Percentiles rank a stretch among this genome's conserved stretches.
These are phyloP conservation scores for Phortica okadai DNA, from an alignment of 2,888 invertebrate genomes.

Conservation along the genomic window DNA sequence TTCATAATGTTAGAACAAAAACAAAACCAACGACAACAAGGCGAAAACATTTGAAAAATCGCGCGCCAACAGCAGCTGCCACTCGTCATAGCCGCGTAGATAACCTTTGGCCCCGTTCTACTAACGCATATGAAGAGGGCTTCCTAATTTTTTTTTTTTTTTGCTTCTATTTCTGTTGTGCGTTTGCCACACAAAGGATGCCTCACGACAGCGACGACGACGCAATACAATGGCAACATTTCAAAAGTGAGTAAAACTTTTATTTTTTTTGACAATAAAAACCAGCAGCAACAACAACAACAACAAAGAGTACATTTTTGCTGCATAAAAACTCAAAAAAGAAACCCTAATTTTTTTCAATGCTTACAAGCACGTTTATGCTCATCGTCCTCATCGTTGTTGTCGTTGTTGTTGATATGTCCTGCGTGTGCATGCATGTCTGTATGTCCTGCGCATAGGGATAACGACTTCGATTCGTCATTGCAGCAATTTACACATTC, in stretches of 20 bases:
- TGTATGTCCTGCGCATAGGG: neutral
- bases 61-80: conserved; percentile 59
- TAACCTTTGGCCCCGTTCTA: conserved; percentile 67
- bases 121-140: conserved; percentile 46
- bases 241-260: conserved; percentile 51
- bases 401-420: neutral
- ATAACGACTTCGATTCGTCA: conserved; percentile 49
- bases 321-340: conserved; percentile 24
- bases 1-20: neutral
- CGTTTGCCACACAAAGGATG: conserved; percentile 20
- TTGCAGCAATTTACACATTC: conserved; percentile 43
- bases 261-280: conserved; percentile 17
- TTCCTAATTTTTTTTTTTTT: conserved; percentile 36
- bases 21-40: neutral
- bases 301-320: conserved; percentile 4
- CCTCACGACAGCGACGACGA: conserved; percentile 10
- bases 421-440: neutral
- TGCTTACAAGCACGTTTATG: neutral
- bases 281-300: conserved; percentile 19
- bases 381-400: neutral
- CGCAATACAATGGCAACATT: conserved; percentile 63
- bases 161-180: conserved; percentile 8
- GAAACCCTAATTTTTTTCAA: conserved; percentile 27
- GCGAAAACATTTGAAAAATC: neutral
- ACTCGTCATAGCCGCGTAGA: conserved; percentile 61